These are phyloP conservation scores for Probosciger aterrimus DNA, from an alignment of 2,113 vertebrate genomes.

Conservation along the genomic window DNA sequence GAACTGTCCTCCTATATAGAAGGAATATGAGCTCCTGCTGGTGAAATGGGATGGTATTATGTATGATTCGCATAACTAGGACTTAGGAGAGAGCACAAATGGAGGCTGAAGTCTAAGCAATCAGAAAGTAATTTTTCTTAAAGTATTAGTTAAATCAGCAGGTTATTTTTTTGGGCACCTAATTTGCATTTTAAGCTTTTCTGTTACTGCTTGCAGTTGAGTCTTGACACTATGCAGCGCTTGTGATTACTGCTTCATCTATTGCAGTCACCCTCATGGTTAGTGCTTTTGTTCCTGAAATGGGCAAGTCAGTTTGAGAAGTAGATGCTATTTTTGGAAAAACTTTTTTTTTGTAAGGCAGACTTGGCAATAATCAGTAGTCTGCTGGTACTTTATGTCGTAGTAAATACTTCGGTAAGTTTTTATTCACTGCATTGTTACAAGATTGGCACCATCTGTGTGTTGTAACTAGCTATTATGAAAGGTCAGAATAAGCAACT, in stretches of 20 bases:
- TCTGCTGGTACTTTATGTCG: not conserved
- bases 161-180: not conserved
- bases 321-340: not conserved
- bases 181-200: not conserved
- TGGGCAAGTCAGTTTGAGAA: not conserved
- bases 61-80: not conserved
- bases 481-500: not conserved
- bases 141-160: not conserved
- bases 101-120: not conserved
- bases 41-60: not conserved
- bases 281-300: not conserved
- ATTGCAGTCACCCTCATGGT: not conserved
- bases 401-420: constrained; percentile 23
- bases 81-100: not conserved
- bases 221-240: not conserved
- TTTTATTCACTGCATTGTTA: constrained; percentile 42
- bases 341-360: constrained; percentile 16
- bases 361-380: not conserved
- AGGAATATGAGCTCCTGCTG: not conserved
- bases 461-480: not conserved
- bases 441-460: constrained; percentile 15
- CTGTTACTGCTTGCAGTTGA: not conserved
- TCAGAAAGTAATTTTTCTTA: not conserved
- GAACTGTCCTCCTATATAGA: not conserved
- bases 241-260: not conserved